These are phyloP conservation scores for Natator depressus DNA, from an alignment of 2,113 vertebrate genomes.

Conservation along the genomic window DNA sequence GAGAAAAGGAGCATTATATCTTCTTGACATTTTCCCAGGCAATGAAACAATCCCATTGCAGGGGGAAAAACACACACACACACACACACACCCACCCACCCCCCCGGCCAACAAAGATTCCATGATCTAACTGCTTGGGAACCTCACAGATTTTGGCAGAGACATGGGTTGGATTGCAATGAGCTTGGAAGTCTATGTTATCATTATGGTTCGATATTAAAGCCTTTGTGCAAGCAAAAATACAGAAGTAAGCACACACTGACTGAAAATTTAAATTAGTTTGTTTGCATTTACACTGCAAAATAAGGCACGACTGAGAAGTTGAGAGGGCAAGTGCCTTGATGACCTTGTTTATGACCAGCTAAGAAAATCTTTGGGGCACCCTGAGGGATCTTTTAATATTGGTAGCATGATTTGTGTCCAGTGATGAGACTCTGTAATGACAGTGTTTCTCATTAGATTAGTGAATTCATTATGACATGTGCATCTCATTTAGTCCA, in stretches of 20 bases:
- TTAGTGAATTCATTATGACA: accelerated
- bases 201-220: not conserved
- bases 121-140: not conserved
- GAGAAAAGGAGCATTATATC: not conserved
- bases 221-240: not conserved
- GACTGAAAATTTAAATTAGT: not conserved
- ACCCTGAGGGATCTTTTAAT: not conserved
- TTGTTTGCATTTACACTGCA: not conserved
- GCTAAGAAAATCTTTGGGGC: not conserved
- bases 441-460: not conserved
- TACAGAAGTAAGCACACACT: not conserved
- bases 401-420: not conserved
- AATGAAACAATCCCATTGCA: not conserved
- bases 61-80: not conserved
- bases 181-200: not conserved
- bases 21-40: not conserved
- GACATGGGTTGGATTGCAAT: not conserved
- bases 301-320: not conserved
- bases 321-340: not conserved
- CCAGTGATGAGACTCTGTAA: not conserved
- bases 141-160: not conserved
- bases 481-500: not conserved
- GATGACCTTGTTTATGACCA: not conserved
- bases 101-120: not conserved
- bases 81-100: not conserved